phyloP scores from a whole-genome alignment of 2,888 invertebrate species.

The Crematogaster levior region DNA sequence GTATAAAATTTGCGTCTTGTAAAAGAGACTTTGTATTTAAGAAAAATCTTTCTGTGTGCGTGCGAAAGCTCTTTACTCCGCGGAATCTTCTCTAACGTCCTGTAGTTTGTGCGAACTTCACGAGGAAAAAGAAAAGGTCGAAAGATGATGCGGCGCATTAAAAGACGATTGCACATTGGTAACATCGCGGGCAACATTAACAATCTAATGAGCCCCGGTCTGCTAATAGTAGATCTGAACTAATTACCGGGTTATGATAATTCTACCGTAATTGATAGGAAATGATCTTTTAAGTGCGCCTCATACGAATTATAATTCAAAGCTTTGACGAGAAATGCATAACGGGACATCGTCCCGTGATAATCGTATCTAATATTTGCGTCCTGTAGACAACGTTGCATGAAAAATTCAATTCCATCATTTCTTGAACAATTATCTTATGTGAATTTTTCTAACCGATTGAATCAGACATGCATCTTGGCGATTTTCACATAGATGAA shows the following conservation, averaged over 20 bases:
- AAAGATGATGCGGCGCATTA: neutral
- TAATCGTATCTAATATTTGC: constrained; percentile 17
- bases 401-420: constrained; percentile 13
- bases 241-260: constrained; percentile 38
- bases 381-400: neutral
- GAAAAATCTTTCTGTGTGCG: neutral
- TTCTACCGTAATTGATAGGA: constrained; percentile 31
- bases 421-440: neutral
- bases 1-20: constrained; percentile 9
- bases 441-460: constrained; percentile 17
- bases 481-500: constrained; percentile 9
- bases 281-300: constrained; percentile 32
- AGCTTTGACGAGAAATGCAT: constrained; percentile 17
- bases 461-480: neutral
- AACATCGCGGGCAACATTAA: constrained; percentile 22
- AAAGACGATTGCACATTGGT: constrained; percentile 10
- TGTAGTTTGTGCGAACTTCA: neutral
- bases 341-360: constrained; percentile 29
- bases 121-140: neutral
- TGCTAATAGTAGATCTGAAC: constrained; percentile 25
- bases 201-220: constrained; percentile 11
- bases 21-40: neutral
- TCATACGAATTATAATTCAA: constrained; percentile 23
- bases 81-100: neutral
- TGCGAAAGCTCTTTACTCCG: neutral